Conservation (phyloP, 2,113 vertebrate species). For the Plestiodon gilberti region DNA sequence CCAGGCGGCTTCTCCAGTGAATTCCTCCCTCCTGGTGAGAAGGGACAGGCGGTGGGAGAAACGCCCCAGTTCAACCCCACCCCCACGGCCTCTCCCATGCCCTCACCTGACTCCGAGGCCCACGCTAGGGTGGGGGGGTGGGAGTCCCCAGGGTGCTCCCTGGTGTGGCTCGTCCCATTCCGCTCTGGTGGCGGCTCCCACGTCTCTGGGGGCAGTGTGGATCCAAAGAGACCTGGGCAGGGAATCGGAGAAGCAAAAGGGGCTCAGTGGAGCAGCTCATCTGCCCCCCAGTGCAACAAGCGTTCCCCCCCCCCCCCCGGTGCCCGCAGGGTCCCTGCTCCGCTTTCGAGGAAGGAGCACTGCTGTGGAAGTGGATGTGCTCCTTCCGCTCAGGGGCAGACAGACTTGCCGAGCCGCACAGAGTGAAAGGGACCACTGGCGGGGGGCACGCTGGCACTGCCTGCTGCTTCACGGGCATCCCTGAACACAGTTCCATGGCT, state of each 20-base stretch:
- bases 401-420: too few relatives aligned
- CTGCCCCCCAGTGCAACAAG: too few relatives aligned
- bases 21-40: neutral
- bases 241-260: neutral
- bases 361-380: too few relatives aligned
- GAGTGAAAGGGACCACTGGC: too few relatives aligned
- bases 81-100: neutral
- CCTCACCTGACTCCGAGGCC: neutral
- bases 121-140: neutral
- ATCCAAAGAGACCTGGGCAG: slow-evolving; percentile 66
- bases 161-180: slow-evolving; percentile 22
- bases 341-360: too few relatives aligned
- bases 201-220: slow-evolving; percentile 37
- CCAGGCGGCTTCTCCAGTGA: neutral
- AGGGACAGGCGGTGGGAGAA: neutral
- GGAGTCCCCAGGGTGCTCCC: neutral
- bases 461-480: too few relatives aligned
- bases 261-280: accelerated
- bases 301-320: too few relatives aligned
- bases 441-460: too few relatives aligned
- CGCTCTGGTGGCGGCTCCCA: slow-evolving; percentile 6
- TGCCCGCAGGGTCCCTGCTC: too few relatives aligned
- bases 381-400: too few relatives aligned
- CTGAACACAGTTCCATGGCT: too few relatives aligned
- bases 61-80: neutral